phyloP scores from a whole-genome alignment of 1,140 invertebrate genomes.

The Bombus huntii region DNA sequence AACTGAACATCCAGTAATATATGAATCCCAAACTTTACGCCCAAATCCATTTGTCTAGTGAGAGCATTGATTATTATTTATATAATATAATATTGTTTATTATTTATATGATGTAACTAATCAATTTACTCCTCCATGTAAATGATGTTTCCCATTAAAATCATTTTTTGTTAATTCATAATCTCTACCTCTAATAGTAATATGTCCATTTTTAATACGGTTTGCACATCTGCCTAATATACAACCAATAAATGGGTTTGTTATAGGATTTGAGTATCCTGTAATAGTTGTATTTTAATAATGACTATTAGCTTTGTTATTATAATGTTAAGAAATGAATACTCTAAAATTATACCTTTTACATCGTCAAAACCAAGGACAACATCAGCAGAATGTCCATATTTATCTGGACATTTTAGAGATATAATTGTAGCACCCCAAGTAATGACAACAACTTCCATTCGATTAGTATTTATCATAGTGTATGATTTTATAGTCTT shows the following conservation, averaged over 20 bases:
- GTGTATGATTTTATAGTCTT: constrained; percentile 80
- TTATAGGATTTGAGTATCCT: constrained; percentile 85
- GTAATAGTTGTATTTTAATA: constrained; percentile 44
- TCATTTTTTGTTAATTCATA: constrained; percentile 89
- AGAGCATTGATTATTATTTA: neutral
- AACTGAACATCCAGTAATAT: constrained; percentile 83
- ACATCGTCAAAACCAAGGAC: constrained; percentile 88
- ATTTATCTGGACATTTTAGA: constrained; percentile 86
- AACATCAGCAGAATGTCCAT: constrained; percentile 85
- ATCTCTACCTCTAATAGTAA: constrained; percentile 86
- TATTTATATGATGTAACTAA: neutral
- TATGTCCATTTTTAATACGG: constrained; percentile 88
- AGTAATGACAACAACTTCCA: constrained; percentile 84
- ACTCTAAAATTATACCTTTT: constrained; percentile 77
- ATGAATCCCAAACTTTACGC: constrained; percentile 79
- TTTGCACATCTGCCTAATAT: constrained; percentile 94
- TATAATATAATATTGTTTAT: neutral
- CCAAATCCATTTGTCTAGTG: constrained; percentile 71
- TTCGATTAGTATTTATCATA: constrained; percentile 82
- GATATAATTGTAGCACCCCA: constrained; percentile 88
- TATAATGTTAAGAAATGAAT: neutral
- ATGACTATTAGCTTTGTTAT: neutral
- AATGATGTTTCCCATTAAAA: constrained; percentile 85
- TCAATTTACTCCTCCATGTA: constrained; percentile 90
- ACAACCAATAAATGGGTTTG: constrained; percentile 91